Evolutionary conservation across 2,888 invertebrate genomes (phyloP).

Genomic region (Auanema sp.): DNA sequence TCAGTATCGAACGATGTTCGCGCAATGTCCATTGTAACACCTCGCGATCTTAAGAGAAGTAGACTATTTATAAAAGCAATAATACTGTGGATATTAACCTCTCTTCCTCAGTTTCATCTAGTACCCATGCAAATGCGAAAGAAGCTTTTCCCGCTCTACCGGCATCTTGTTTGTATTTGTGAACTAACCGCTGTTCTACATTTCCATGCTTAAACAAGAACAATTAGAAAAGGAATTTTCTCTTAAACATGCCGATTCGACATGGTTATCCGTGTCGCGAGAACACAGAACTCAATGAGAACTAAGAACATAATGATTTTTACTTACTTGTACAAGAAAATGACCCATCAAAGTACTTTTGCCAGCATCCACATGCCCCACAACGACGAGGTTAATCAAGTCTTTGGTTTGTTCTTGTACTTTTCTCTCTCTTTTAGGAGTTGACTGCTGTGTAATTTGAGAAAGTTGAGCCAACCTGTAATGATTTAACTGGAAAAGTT

Average conservation of each 20-base stretch:
- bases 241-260: too few species aligned
- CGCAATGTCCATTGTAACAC: constrained; percentile 98
- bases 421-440: constrained; percentile 29
- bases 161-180: constrained; percentile 95
- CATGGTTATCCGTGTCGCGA: neutral
- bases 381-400: constrained; percentile 62
- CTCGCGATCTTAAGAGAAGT: constrained; percentile 72
- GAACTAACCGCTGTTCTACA: constrained; percentile 84
- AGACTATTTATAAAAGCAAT: neutral
- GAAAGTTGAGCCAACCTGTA: constrained; percentile 42
- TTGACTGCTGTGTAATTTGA: constrained; percentile 31
- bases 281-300: too few species aligned
- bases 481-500: too few species aligned
- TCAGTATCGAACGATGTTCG: constrained; percentile 67
- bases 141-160: constrained; percentile 95
- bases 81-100: constrained; percentile 65
- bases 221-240: neutral
- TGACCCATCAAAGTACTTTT: constrained; percentile 97
- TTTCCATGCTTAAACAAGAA: constrained; percentile 71
- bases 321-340: constrained; percentile 73
- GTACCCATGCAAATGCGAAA: constrained; percentile 86
- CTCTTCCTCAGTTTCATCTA: constrained; percentile 98
- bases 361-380: constrained; percentile 93
- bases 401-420: constrained; percentile 30
- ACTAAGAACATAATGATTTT: neutral